phyloP scores from a whole-genome alignment of 2,797 vertebrate species.

The Adelosebastes latens region DNA sequence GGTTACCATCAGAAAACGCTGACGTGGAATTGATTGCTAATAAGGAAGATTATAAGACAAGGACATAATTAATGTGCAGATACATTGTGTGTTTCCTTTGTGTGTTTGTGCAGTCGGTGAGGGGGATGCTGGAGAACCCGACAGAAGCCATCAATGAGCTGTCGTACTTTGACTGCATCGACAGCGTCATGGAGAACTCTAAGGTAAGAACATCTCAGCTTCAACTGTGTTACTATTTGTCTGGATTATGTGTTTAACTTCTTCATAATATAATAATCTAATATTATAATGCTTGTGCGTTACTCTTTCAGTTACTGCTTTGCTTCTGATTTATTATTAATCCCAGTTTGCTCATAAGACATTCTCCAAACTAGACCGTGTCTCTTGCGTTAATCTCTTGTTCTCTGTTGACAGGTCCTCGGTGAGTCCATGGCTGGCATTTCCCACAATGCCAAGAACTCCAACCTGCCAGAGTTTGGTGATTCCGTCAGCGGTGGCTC shows the following conservation, averaged over 20 bases:
- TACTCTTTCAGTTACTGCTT: no score
- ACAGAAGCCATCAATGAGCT: conserved; percentile 92
- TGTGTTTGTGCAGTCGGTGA: conserved; percentile 86
- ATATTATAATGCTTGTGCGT: no score
- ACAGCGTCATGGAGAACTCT: conserved; percentile 99
- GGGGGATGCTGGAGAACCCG: conserved; percentile 94
- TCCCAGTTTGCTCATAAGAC: background rate
- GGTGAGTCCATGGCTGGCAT: conserved; percentile 98
- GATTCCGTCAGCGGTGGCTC: conserved; percentile 92
- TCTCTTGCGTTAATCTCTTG: background rate
- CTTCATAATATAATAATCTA: no score
- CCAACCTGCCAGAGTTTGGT: conserved; percentile 94
- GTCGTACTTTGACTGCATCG: conserved; percentile 97
- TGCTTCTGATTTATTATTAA: background rate
- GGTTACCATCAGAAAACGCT: background rate
- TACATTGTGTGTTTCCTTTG: background rate
- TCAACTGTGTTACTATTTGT: no score
- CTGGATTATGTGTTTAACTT: no score
- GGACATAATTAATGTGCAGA: background rate
- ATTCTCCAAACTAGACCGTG: background rate
- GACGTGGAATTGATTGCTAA: background rate
- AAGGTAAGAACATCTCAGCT: conserved; percentile 83
- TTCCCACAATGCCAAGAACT: conserved; percentile 97
- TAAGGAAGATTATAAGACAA: background rate
- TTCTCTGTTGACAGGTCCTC: conserved; percentile 83